These are phyloP conservation scores for Samia ricini DNA, from an alignment of 1,140 invertebrate genomes.

Conservation along the genomic window DNA sequence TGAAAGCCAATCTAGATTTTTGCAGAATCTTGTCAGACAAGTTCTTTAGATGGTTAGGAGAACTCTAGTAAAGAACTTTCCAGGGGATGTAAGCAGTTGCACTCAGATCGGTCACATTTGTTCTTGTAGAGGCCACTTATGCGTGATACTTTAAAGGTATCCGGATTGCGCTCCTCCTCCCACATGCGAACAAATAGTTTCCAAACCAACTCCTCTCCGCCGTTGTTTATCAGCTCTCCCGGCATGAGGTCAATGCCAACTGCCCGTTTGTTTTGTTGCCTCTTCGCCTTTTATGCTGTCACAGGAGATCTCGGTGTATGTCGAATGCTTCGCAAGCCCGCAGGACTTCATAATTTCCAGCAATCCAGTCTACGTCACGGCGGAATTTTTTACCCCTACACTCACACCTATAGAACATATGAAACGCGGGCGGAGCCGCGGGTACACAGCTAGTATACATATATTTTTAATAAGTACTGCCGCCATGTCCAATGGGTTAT, in stretches of 20 bases:
- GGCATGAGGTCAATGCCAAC: not conserved
- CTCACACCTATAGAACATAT: no score
- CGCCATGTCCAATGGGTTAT: no score
- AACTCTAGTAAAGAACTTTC: not conserved
- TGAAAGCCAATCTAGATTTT: not conserved
- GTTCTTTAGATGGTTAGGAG: not conserved
- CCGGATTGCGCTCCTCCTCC: no score
- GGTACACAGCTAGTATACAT: no score
- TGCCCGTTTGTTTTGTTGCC: not conserved
- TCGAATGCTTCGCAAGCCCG: not conserved
- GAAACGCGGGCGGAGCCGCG: no score
- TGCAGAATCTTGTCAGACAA: not conserved
- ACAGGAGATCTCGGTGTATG: not conserved
- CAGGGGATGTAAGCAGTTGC: not conserved
- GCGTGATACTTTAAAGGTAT: not conserved
- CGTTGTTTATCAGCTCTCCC: not conserved
- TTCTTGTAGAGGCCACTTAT: not conserved
- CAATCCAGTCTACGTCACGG: constrained; percentile 26
- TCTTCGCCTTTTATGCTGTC: not conserved
- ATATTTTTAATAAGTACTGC: no score
- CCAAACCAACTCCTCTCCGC: not conserved
- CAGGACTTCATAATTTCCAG: constrained; percentile 21
- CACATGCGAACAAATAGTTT: not conserved
- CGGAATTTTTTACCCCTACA: not conserved
- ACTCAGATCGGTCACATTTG: not conserved